Evolutionary conservation across 2,113 vertebrate species (phyloP), one percentile per base, ranked within the genome.

Genomic region (Atractosteus spatula): DNA sequence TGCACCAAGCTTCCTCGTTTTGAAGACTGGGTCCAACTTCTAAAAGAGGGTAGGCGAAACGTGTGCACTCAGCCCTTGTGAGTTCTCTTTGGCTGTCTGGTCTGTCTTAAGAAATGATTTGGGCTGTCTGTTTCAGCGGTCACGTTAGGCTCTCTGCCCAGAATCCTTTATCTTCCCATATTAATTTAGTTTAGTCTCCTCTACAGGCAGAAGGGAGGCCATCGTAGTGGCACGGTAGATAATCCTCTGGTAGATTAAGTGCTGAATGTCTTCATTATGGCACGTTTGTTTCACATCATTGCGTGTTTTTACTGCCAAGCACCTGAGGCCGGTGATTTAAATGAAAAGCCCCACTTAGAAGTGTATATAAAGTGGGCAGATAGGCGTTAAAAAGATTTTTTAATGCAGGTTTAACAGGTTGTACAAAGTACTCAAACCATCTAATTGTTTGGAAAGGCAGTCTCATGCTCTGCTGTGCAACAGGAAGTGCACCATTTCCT

Each of bases 191-290:
- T 44, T 68, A 54, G 54, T 68, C 45, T 68, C 45, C 51, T 55
- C 47, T n/a, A 10, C 66, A 54, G 51, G 66, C 66, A 47, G 4
- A 29, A n/a, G 66, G 29, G 51, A 68, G 29, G 11, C 55, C 47
- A 67, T 8, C 47, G 51, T 67, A 47, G 66, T 47, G 55, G 51
- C 12, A 41, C 45, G 41, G 10, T 6, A 29, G 54, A 11, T 55
- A 41, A 41, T 68, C 66, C 66, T 54, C 7, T n/a, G 66, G 11
- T 55, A 41, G 47, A 68, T 55, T 41, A 68, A 55, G 66, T 68
- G 6, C 45, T 54, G 66, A 55, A 68, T 68, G n/a, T 55, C 16
- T 68, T 68, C 66, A 68, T 68, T 68, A 68, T 47, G 8, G 66
- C 45, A 55, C 10, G 47, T 13, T 17, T 11, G 16, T 55, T 68